Evolutionary conservation across 2,888 invertebrate species (phyloP).

Genomic region (Agonopterix subpropinquella): DNA sequence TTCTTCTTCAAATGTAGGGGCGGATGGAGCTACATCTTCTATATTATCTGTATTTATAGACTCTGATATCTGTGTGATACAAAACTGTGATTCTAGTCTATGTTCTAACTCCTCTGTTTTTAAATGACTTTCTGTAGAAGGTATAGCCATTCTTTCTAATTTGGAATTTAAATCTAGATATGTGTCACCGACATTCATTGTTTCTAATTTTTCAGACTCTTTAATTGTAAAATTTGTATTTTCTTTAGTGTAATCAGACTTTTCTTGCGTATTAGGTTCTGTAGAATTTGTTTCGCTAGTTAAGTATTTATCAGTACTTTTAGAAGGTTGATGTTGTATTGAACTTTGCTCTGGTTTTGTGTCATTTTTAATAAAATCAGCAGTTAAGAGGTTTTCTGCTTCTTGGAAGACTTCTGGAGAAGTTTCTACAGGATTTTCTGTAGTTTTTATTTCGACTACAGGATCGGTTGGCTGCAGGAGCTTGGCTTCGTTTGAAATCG

Average conservation of each 20-base stretch:
- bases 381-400: background rate
- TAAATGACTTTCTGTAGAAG: conserved; percentile 11
- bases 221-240: background rate
- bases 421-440: conserved; percentile 1
- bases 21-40: conserved; percentile 40
- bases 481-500: conserved; percentile 1
- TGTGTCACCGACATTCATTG: conserved; percentile 3
- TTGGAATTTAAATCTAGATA: conserved; percentile 27
- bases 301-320: background rate
- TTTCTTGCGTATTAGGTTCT: background rate
- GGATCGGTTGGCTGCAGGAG: background rate
- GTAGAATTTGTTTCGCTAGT: background rate
- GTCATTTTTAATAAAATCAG: too few relatives aligned
- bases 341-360: too few relatives aligned
- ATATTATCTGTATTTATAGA: background rate
- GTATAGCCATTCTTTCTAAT: conserved; percentile 25
- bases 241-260: background rate
- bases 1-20: conserved; percentile 43
- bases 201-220: background rate
- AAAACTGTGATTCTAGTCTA: background rate
- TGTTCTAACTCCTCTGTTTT: conserved; percentile 16
- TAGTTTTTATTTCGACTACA: background rate
- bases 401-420: background rate
- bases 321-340: background rate
- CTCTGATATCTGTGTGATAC: background rate